Conservation (phyloP, 2,797 vertebrate species). For the Podarcis siculus region DNA sequence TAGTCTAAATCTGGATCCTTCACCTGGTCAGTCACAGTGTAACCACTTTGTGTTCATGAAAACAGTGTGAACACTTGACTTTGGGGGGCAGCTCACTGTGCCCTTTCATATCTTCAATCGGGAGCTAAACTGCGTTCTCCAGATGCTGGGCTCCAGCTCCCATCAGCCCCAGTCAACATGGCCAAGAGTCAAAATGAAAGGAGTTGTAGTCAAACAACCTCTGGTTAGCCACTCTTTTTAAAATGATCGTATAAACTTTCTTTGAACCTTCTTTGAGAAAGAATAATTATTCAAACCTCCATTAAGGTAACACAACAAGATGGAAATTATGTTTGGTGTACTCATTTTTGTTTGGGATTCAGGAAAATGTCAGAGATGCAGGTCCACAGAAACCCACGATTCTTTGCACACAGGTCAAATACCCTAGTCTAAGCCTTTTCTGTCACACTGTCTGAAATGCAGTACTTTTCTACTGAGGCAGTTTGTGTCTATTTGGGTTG, state of each 20-base stretch:
- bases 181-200: too few relatives aligned
- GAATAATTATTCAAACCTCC: background rate
- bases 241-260: background rate
- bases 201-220: too few relatives aligned
- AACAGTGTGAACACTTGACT: background rate
- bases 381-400: background rate
- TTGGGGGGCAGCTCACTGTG: background rate
- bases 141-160: too few relatives aligned
- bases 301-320: background rate
- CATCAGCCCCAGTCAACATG: too few relatives aligned
- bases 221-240: too few relatives aligned
- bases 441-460: background rate
- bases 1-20: background rate
- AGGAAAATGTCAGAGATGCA: background rate
- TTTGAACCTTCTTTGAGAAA: background rate
- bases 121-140: too few relatives aligned
- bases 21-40: background rate
- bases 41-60: background rate
- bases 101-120: background rate
- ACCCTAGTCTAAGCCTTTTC: background rate
- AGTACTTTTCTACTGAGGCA: background rate
- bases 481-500: background rate
- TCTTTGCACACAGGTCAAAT: background rate
- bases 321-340: background rate
- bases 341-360: background rate